Evolutionary conservation across 2,113 vertebrate species (phyloP).

Genomic region (Mormyrus lacerda): DNA sequence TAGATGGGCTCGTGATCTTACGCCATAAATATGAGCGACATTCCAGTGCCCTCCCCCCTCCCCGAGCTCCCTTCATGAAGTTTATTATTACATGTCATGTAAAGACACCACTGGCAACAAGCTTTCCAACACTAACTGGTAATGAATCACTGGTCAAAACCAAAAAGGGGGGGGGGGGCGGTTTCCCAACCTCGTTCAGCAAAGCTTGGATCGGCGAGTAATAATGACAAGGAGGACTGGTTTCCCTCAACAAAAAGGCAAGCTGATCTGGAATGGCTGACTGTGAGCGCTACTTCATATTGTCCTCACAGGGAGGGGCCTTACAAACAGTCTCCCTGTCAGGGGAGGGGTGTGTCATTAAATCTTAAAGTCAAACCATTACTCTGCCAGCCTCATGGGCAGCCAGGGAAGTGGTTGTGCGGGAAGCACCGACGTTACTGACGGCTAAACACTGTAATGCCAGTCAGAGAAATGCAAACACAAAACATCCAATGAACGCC

Average conservation of each 20-base stretch:
- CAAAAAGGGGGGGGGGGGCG: not conserved
- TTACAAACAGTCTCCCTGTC: not conserved
- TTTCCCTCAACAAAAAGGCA: not conserved
- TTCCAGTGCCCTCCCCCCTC: constrained; percentile 6
- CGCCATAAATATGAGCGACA: constrained; percentile 9
- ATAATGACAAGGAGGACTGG: not conserved
- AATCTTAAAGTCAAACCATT: not conserved
- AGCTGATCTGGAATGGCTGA: not conserved
- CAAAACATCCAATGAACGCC: not conserved
- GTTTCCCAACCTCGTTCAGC: not conserved
- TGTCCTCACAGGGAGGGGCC: not conserved
- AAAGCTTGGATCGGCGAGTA: not conserved
- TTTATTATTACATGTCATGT: constrained; percentile 16
- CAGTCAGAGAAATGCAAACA: not conserved
- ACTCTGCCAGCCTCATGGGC: not conserved
- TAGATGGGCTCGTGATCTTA: constrained; percentile 20
- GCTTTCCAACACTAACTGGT: constrained; percentile 21
- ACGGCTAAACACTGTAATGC: not conserved
- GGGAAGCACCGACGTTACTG: not conserved
- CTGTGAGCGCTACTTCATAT: not conserved
- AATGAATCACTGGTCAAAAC: constrained; percentile 7
- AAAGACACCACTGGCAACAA: not conserved
- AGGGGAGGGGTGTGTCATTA: not conserved
- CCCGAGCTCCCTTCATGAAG: constrained; percentile 15
- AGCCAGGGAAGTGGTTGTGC: not conserved